Conservation (phyloP, 2,888 invertebrate species). For the Resseliella maxima region DNA sequence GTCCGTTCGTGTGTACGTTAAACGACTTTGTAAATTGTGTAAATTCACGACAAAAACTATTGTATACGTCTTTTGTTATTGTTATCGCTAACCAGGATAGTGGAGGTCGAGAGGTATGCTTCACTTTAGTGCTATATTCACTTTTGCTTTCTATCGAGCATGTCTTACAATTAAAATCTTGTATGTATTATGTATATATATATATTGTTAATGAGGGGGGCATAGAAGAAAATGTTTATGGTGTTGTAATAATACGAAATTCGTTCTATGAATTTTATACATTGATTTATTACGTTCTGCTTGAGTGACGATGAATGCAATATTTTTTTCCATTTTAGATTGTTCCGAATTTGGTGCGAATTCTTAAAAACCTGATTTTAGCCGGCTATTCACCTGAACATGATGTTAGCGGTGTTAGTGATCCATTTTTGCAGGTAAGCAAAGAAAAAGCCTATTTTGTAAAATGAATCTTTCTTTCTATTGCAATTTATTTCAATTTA, state of each 20-base stretch:
- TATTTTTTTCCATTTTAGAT: conserved; percentile 75
- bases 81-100: conserved; percentile 72
- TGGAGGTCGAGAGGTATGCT: conserved; percentile 78
- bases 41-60: conserved; percentile 33
- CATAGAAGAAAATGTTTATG: no score
- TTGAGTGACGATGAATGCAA: not conserved
- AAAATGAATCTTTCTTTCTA: no score
- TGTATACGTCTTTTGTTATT: conserved; percentile 22
- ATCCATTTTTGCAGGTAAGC: conserved; percentile 97
- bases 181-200: not conserved
- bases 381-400: conserved; percentile 99
- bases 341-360: conserved; percentile 97
- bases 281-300: no score
- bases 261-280: no score
- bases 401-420: conserved; percentile 98
- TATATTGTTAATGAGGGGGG: not conserved
- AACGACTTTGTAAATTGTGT: conserved; percentile 31
- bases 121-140: not conserved
- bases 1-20: not conserved
- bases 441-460: no score
- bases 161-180: not conserved
- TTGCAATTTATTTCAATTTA: not conserved
- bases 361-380: conserved; percentile 96
- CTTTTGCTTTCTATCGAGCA: conserved; percentile 3
- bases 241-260: no score